A percentile compares a stretch with the other conserved stretches of the same genome.
phyloP scores from a whole-genome alignment of 2,113 vertebrate species.

The Onychorhynchus coronatus region DNA sequence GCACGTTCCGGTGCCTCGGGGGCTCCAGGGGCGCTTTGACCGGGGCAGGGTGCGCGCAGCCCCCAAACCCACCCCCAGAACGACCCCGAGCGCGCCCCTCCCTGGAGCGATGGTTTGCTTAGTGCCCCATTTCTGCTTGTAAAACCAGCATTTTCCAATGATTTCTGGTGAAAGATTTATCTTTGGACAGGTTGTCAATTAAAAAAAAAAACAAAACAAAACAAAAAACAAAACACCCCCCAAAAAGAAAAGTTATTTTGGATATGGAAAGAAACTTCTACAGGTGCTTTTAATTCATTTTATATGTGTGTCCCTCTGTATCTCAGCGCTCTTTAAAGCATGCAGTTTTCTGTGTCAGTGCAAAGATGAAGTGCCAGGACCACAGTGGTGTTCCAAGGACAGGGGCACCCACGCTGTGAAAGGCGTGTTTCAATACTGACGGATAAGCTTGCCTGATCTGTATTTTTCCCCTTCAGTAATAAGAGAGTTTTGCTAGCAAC shows the following conservation, averaged over 20 bases:
- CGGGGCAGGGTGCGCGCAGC: no score
- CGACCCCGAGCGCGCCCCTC: no score
- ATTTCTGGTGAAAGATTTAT: constrained; percentile 67
- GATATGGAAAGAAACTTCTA: constrained; percentile 85
- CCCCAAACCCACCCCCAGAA: no score
- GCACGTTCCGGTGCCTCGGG: no score
- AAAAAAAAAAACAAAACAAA: background rate
- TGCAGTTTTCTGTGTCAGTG: background rate
- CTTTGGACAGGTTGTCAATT: constrained; percentile 81
- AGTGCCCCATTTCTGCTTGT: background rate
- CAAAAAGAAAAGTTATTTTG: constrained; percentile 79
- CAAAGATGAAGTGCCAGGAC: background rate
- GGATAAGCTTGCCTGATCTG: constrained; percentile 12
- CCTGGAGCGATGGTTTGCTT: background rate
- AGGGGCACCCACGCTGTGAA: background rate
- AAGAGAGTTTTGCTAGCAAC: constrained; percentile 34
- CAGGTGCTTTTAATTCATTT: constrained; percentile 90
- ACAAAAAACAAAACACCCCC: background rate
- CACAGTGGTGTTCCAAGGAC: background rate
- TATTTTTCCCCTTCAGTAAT: constrained; percentile 16
- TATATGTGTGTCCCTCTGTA: constrained; percentile 72
- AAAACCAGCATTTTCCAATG: constrained; percentile 69
- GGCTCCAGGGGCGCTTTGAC: no score
- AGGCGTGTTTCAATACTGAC: constrained; percentile 38
- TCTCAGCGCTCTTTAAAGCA: background rate